Evolutionary conservation across 1,140 invertebrate genomes (phyloP).

Genomic region (Cherax destructor): DNA sequence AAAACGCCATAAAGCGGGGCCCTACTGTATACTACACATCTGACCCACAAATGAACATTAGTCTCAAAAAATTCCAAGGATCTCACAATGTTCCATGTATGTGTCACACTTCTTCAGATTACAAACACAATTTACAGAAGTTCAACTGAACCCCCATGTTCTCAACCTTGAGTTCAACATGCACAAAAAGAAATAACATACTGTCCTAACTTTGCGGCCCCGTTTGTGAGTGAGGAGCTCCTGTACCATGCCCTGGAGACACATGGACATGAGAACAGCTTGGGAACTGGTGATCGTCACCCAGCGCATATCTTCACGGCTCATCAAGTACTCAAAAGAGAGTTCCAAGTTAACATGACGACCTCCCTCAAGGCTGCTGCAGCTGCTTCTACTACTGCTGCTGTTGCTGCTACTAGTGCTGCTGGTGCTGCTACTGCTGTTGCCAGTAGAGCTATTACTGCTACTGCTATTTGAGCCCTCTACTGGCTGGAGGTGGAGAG

Average conservation of each 20-base stretch:
- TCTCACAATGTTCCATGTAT: too few relatives aligned
- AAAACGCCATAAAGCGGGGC: too few relatives aligned
- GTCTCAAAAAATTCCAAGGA: too few relatives aligned
- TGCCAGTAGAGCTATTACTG: conserved; percentile 7
- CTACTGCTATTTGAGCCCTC: conserved; percentile 70
- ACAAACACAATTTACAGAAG: too few relatives aligned
- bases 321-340: conserved; percentile 96
- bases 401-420: conserved; percentile 39
- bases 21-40: too few relatives aligned
- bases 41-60: too few relatives aligned
- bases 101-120: too few relatives aligned
- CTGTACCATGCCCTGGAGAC: conserved; percentile 95
- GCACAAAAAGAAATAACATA: neutral
- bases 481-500: conserved; percentile 63
- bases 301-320: conserved; percentile 94
- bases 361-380: conserved; percentile 25
- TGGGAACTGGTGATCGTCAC: conserved; percentile 92
- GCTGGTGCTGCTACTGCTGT: conserved; percentile 28
- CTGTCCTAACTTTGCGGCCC: conserved; percentile 73
- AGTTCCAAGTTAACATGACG: conserved; percentile 81
- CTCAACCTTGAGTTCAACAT: too few relatives aligned
- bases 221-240: conserved; percentile 91
- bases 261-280: conserved; percentile 95
- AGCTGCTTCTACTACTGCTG: conserved; percentile 42
- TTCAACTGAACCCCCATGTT: too few relatives aligned